phyloP scores from a whole-genome alignment of 2,113 vertebrate species.

The Menidia beryllina region DNA sequence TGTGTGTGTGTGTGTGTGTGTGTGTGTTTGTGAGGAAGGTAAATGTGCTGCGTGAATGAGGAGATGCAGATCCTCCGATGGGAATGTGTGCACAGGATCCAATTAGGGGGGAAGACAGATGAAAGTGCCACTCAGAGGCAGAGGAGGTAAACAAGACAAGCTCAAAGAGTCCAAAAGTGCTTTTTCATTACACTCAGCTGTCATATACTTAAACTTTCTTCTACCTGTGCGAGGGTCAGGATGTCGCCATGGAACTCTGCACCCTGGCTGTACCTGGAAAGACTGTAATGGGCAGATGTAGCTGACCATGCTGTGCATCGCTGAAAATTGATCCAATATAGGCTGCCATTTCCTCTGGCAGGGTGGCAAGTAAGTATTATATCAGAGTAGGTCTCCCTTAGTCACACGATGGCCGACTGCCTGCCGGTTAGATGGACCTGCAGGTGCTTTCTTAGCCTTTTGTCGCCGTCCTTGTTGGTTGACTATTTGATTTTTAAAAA shows the following conservation, averaged over 20 bases:
- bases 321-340: slow-evolving; percentile 57
- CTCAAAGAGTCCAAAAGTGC: slow-evolving; percentile 82
- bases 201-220: slow-evolving; percentile 71
- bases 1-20: too few relatives aligned
- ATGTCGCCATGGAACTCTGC: slow-evolving; percentile 42
- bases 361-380: slow-evolving; percentile 30
- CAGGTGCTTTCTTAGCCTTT: slow-evolving; percentile 5
- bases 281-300: slow-evolving; percentile 37
- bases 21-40: slow-evolving; percentile 54
- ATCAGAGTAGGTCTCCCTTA: slow-evolving; percentile 13
- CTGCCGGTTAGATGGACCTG: slow-evolving; percentile 7
- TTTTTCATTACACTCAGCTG: slow-evolving; percentile 82
- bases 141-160: slow-evolving; percentile 82
- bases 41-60: slow-evolving; percentile 60
- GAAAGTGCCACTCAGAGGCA: slow-evolving; percentile 84
- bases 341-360: slow-evolving; percentile 43
- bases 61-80: slow-evolving; percentile 78
- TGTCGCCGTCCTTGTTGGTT: neutral
- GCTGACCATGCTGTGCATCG: slow-evolving; percentile 47
- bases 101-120: slow-evolving; percentile 85
- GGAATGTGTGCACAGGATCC: slow-evolving; percentile 80
- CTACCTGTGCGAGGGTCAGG: slow-evolving; percentile 66
- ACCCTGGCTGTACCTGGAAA: slow-evolving; percentile 24
- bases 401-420: slow-evolving; percentile 13
- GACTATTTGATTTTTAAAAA: slow-evolving; percentile 3